Conservation (phyloP, 2,797 vertebrate species). For the Antennarius maculatus region DNA sequence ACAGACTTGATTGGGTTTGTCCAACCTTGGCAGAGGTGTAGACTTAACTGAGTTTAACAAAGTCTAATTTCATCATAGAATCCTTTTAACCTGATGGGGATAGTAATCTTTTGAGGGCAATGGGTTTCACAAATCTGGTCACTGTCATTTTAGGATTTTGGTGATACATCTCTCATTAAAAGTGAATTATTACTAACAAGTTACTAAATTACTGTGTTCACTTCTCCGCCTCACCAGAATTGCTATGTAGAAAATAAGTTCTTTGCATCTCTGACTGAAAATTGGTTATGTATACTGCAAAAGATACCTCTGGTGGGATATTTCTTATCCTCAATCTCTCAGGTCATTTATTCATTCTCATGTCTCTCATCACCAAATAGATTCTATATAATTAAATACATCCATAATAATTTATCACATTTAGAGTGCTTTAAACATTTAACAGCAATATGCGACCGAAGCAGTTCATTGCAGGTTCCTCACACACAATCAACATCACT, state of each 20-base stretch:
- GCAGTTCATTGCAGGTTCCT: conserved; percentile 16
- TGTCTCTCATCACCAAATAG: conserved; percentile 4
- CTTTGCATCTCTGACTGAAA: too few relatives aligned
- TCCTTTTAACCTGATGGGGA: background rate
- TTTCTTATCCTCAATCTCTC: background rate
- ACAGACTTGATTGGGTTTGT: too few relatives aligned
- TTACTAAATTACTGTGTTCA: background rate
- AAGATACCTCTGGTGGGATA: background rate
- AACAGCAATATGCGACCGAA: conserved; percentile 24
- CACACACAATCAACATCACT: conserved; percentile 11
- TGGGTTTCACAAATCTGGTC: background rate
- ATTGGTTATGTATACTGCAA: background rate
- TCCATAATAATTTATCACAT: conserved; percentile 28
- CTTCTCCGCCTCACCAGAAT: background rate
- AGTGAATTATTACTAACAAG: background rate
- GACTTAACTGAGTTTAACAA: too few relatives aligned
- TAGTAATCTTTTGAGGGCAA: background rate
- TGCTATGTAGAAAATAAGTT: background rate
- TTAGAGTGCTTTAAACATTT: conserved; percentile 32
- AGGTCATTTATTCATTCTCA: conserved; percentile 2
- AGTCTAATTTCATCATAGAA: background rate
- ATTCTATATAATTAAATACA: conserved; percentile 34
- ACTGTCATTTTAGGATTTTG: too few relatives aligned
- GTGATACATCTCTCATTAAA: too few relatives aligned
- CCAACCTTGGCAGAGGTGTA: too few relatives aligned